These are phyloP conservation scores for Malacoctenus gilli DNA, from an alignment of 2,797 vertebrate genomes.

Conservation along the genomic window DNA sequence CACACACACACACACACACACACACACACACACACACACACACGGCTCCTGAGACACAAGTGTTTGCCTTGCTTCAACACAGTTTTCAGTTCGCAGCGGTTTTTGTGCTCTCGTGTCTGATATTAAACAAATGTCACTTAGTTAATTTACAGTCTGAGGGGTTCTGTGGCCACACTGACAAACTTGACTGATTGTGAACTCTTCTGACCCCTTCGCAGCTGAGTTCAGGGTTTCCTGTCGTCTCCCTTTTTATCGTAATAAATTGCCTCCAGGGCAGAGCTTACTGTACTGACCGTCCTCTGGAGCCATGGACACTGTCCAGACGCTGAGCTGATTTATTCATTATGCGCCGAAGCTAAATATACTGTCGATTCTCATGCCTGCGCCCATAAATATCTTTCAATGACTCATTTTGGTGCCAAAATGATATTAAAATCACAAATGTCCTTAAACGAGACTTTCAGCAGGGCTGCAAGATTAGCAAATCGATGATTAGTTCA, in stretches of 20 bases:
- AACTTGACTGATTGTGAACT: constrained; percentile 17
- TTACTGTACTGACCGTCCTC: constrained; percentile 6
- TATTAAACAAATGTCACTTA: constrained; percentile 39
- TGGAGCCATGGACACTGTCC: constrained; percentile 23
- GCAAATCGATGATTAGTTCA: too few species aligned
- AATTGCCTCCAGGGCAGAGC: neutral
- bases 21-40: neutral
- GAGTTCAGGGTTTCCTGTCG: constrained; percentile 8
- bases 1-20: neutral
- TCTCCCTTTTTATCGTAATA: constrained; percentile 18
- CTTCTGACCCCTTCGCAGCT: constrained; percentile 1
- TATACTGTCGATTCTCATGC: constrained; percentile 4
- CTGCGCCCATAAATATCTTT: constrained; percentile 7
- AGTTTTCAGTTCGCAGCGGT: constrained; percentile 14
- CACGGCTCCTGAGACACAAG: constrained; percentile 9
- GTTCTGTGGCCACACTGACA: constrained; percentile 16
- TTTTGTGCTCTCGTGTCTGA: too few species aligned
- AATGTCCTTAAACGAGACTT: neutral
- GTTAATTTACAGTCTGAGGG: constrained; percentile 1
- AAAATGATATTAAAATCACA: neutral
- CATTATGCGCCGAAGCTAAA: constrained; percentile 16
- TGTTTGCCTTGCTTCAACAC: constrained; percentile 20
- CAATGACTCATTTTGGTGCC: neutral
- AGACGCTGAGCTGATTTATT: constrained; percentile 22
- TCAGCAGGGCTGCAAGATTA: too few species aligned